A percentile compares a stretch with the other conserved stretches of the same genome.
phyloP scores from a whole-genome alignment of 1,140 invertebrate genomes.

The Gryllus bimaculatus region DNA sequence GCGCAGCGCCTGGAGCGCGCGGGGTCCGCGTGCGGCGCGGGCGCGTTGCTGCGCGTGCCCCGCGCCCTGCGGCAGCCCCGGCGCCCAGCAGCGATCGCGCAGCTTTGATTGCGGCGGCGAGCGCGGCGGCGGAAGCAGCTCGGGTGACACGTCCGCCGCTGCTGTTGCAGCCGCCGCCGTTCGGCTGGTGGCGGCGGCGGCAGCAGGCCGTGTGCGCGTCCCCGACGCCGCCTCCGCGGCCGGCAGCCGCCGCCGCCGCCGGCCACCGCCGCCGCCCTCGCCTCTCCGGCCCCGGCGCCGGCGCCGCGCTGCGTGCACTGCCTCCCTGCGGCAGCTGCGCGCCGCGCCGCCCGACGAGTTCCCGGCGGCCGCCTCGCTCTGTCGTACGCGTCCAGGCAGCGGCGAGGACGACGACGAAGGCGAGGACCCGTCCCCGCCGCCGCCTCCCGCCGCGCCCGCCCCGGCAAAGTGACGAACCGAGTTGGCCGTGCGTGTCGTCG shows the following conservation, averaged over 20 bases:
- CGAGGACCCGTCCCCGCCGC: conserved; percentile 27
- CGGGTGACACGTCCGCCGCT: too few relatives aligned
- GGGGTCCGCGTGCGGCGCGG: conserved; percentile 31
- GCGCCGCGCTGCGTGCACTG: conserved; percentile 57
- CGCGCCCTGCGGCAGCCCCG: conserved; percentile 50
- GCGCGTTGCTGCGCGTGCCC: conserved; percentile 35
- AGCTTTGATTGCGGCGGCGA: conserved; percentile 65
- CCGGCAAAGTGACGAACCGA: conserved; percentile 27
- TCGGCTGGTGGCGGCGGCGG: too few relatives aligned
- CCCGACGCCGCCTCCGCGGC: too few relatives aligned
- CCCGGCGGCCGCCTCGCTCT: conserved; percentile 26
- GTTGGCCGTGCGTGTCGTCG: conserved; percentile 67
- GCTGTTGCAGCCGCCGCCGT: too few relatives aligned
- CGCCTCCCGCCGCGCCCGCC: conserved; percentile 36
- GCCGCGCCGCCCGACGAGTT: conserved; percentile 23
- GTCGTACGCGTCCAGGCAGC: conserved; percentile 31
- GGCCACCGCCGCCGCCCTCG: conserved; percentile 64
- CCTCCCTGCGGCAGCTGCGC: conserved; percentile 33
- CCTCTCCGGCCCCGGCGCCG: conserved; percentile 24
- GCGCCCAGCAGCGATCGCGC: conserved; percentile 52
- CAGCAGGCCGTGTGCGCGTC: too few relatives aligned
- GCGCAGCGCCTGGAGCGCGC: conserved; percentile 48
- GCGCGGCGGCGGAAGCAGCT: conserved; percentile 42
- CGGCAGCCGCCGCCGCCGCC: neutral
- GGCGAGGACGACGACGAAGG: conserved; percentile 40